These are phyloP conservation scores for Mus musculus DNA, from an alignment of 2,113 vertebrate genomes.

Conservation along the genomic window DNA sequence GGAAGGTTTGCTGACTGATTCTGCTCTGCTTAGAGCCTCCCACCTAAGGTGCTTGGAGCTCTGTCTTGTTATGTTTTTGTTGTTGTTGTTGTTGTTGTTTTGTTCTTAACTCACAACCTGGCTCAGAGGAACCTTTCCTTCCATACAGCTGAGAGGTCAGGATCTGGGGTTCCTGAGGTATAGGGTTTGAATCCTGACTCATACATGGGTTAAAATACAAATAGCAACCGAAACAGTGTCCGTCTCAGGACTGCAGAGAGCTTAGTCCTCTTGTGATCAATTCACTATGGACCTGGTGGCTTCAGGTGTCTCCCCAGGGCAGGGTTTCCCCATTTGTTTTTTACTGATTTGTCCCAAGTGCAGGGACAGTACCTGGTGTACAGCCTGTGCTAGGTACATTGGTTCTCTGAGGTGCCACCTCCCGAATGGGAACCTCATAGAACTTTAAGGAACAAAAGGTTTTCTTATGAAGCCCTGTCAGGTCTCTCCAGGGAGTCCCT, in stretches of 20 bases:
- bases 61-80: neutral
- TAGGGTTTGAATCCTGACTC: neutral
- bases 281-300: fast-evolving
- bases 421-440: neutral
- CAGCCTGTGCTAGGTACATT: fast-evolving
- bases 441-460: neutral
- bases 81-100: neutral
- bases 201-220: fast-evolving
- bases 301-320: fast-evolving
- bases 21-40: neutral
- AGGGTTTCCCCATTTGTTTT: fast-evolving
- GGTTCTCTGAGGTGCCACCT: too few relatives aligned
- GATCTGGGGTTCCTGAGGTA: neutral
- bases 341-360: neutral
- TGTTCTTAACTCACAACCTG: neutral
- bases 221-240: neutral
- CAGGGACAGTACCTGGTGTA: neutral
- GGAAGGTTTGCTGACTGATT: neutral
- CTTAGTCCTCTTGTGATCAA: fast-evolving
- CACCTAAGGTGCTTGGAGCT: neutral
- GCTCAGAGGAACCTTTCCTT: neutral
- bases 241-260: neutral
- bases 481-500: neutral
- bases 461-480: neutral
- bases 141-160: fast-evolving